Conservation (phyloP, 37 sponge, comb jelly and placozoan genomes). For the Ephydatia muelleri region DNA sequence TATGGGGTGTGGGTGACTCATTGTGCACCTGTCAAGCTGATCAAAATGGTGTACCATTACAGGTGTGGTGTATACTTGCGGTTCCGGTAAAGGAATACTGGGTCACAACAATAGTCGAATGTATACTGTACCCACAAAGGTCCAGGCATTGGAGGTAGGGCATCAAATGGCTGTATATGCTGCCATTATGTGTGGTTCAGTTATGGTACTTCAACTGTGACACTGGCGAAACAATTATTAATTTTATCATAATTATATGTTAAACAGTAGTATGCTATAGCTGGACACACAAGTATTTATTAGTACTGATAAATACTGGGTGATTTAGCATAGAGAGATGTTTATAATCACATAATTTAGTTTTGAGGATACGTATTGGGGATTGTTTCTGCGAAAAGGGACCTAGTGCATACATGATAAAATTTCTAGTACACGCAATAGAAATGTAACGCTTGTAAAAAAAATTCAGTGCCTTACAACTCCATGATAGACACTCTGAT, state of each 20-base stretch:
- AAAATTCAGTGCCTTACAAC: no score
- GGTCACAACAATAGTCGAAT: conserved; percentile 57
- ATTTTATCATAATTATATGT: no score
- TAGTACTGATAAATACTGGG: background rate
- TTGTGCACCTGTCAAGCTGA: background rate
- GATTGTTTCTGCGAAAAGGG: no score
- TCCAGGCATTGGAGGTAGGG: conserved; percentile 54
- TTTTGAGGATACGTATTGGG: no score
- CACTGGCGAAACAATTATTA: no score
- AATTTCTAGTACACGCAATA: no score
- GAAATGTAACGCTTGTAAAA: no score
- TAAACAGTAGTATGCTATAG: no score
- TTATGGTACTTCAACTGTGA: background rate
- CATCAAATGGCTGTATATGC: background rate
- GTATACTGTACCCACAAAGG: conserved; percentile 44
- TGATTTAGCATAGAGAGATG: background rate
- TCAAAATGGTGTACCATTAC: background rate
- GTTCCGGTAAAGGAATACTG: conserved; percentile 63
- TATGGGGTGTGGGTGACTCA: background rate
- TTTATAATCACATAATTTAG: no score
- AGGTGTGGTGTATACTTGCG: conserved; percentile 64
- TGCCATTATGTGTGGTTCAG: background rate
- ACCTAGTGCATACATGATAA: no score
- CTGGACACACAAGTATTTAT: background rate
- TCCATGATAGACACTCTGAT: no score